Evolutionary conservation across 2,113 vertebrate genomes (phyloP), one percentile per base, ranked within the genome.

Genomic region (Turnix velox): DNA sequence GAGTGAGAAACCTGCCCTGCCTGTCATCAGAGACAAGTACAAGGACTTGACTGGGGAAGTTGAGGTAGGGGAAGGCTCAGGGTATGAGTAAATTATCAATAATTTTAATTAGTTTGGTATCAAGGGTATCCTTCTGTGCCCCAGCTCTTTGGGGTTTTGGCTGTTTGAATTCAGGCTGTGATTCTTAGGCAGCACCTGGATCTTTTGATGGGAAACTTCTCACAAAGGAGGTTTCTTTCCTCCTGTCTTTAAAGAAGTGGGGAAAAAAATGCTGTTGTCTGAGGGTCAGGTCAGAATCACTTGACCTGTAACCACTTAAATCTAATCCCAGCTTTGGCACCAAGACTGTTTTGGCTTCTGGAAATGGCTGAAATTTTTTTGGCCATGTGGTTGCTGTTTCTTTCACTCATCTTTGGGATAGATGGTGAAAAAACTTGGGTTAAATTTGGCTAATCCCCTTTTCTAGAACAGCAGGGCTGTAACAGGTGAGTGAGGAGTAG

Each of bases 1-100:
- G 37, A 99, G 96, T 14, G 99, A 99, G 97, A 99, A 98, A 83
- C 98, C 99, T 0, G 98, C 98, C 2, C 97, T 99, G 96, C 99
- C 99, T 0, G 98, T 99, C 91, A 99, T 99, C 97, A 98, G 99
- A 20, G 99, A 99, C 98, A 99, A 99, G 81, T 99, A 99, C 98
- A 99, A 98, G 96, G 99, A 99, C 91, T 98, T 99, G 63, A 99
- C 99, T 0, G 99, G 99, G 67, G 99, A 99, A 91, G 99, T 99
- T 43, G 99, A 99, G 99, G 99, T 99, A 57, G 98, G 98, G 33
- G 49, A 2, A 14, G 30, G 4, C 0, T 65, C 49, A 31, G 7
- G 48, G 9, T 40, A n/a, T 31, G 4, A 18, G 43, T 12, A 14
- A 24, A 52, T 35, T 33, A 59, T 9, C 30, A 27, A 3, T 25